Percentiles rank a stretch among this genome's conserved stretches.
Conservation (phyloP, 1,140 invertebrate genomes). For the Dendrolimus punctatus region DNA sequence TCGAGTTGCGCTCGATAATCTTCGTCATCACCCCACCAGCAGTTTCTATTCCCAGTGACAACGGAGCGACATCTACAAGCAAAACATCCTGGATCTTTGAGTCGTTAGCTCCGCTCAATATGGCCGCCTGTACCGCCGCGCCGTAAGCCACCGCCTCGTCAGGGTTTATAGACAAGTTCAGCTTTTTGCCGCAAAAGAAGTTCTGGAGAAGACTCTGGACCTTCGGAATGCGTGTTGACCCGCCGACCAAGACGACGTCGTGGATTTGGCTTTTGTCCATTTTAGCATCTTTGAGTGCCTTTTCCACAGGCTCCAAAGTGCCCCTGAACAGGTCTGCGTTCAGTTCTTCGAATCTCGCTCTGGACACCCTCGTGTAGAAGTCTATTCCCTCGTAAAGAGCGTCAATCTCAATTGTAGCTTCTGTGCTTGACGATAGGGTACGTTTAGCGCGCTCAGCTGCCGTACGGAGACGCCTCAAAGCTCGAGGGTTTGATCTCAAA, state of each 20-base stretch:
- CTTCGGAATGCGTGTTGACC: constrained; percentile 77
- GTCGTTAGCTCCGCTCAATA: constrained; percentile 67
- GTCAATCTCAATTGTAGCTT: constrained; percentile 70
- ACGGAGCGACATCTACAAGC: constrained; percentile 71
- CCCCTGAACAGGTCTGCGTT: constrained; percentile 68
- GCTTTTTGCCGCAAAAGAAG: constrained; percentile 66
- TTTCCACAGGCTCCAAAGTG: constrained; percentile 72
- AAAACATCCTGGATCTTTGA: constrained; percentile 73
- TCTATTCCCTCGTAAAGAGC: constrained; percentile 67
- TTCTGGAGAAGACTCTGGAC: constrained; percentile 68
- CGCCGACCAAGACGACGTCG: constrained; percentile 82
- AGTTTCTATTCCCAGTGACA: constrained; percentile 75
- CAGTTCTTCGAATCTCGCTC: constrained; percentile 69
- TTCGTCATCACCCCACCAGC: constrained; percentile 77
- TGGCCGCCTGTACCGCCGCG: constrained; percentile 67
- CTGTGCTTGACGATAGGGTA: constrained; percentile 68
- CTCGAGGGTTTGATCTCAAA: constrained; percentile 55
- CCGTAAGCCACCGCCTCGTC: constrained; percentile 71
- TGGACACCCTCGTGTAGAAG: constrained; percentile 65
- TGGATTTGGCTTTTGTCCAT: constrained; percentile 77
- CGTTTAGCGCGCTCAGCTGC: constrained; percentile 74
- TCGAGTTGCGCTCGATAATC: constrained; percentile 73
- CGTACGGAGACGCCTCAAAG: constrained; percentile 74
- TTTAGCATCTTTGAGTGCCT: constrained; percentile 79
- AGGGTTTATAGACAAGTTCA: constrained; percentile 72